Evolutionary conservation across 2,113 vertebrate species (phyloP).

Genomic region (Odobenus rosmarus): DNA sequence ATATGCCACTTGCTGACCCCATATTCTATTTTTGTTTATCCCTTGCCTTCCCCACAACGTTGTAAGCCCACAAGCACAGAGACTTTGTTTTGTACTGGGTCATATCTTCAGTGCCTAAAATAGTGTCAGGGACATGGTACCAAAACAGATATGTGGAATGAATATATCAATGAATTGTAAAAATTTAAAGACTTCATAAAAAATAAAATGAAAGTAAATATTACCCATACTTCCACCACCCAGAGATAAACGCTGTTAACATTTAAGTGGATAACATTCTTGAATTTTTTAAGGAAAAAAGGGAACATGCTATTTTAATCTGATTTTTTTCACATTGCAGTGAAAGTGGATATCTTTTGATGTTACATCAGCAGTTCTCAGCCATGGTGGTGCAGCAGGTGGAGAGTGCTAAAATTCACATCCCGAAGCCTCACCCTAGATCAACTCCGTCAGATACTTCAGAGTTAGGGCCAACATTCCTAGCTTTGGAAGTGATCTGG

Average conservation of each 20-base stretch:
- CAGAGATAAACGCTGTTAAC: constrained; percentile 5
- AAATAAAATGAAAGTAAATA: constrained; percentile 45
- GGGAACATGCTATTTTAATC: background rate
- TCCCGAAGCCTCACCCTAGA: background rate
- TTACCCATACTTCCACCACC: background rate
- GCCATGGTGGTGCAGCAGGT: background rate
- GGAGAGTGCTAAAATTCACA: background rate
- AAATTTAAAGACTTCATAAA: constrained; percentile 7
- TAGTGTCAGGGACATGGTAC: background rate
- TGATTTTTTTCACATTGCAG: background rate
- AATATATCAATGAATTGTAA: background rate
- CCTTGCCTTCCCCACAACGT: background rate
- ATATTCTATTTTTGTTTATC: constrained; percentile 32
- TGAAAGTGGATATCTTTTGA: background rate
- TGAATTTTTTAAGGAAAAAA: constrained; percentile 19
- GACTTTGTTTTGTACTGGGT: constrained; percentile 5
- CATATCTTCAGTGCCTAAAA: background rate
- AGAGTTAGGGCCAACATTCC: background rate
- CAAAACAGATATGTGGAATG: background rate
- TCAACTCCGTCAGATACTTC: background rate
- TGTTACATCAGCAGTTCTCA: background rate
- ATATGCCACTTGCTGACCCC: background rate
- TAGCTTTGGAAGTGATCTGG: background rate
- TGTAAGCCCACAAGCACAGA: background rate
- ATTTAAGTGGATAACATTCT: background rate